phyloP scores from a whole-genome alignment of 2,113 vertebrate species.

The Rhinichthys klamathensis region DNA sequence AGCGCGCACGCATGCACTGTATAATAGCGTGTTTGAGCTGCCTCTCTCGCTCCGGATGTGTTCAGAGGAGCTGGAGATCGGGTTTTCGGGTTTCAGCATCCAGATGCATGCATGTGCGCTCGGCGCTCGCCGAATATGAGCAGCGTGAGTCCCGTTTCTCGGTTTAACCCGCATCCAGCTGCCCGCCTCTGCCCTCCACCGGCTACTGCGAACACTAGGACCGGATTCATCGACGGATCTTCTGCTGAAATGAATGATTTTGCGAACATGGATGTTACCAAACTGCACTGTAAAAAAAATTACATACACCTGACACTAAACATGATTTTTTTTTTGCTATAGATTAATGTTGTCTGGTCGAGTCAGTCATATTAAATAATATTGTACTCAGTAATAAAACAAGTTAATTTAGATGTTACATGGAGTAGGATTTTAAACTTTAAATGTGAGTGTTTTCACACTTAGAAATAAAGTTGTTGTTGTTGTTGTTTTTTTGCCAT shows the following conservation, averaged over 20 bases:
- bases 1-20: background rate
- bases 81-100: background rate
- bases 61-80: background rate
- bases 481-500: too few relatives aligned
- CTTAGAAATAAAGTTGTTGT: too few relatives aligned
- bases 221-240: constrained; percentile 26
- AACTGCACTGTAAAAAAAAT: background rate
- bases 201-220: constrained; percentile 35
- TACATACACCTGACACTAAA: background rate
- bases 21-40: background rate
- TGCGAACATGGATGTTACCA: background rate
- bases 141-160: constrained; percentile 7
- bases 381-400: background rate
- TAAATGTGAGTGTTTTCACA: too few relatives aligned
- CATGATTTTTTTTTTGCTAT: background rate
- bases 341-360: background rate
- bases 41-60: constrained; percentile 13
- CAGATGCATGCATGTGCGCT: constrained; percentile 23
- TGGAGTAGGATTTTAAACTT: background rate
- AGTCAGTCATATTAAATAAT: background rate
- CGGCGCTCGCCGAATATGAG: constrained; percentile 21
- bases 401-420: background rate
- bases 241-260: background rate
- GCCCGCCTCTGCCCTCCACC: constrained; percentile 45
- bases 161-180: constrained; percentile 39